A percentile compares a stretch with the other conserved stretches of the same genome.
Conservation (phyloP, 1,140 invertebrate genomes). For the Brachionus calyciflorus region DNA sequence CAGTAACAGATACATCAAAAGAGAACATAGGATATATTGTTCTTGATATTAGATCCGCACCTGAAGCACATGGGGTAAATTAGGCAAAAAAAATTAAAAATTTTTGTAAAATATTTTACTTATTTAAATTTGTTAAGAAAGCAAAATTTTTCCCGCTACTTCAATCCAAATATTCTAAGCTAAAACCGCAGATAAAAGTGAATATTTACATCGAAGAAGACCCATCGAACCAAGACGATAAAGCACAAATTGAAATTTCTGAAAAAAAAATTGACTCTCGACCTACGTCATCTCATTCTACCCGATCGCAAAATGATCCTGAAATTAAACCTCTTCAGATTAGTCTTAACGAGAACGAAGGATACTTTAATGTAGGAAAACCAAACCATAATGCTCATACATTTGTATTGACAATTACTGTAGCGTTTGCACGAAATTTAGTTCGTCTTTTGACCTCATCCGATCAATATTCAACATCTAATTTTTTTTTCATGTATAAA, state of each 20-base stretch:
- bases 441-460: slow-evolving; percentile 53
- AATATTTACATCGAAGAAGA: slow-evolving; percentile 61
- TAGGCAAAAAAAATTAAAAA: no score
- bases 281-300: background rate
- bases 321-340: slow-evolving; percentile 55
- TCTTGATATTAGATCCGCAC: slow-evolving; percentile 61
- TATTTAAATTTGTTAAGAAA: slow-evolving; percentile 50
- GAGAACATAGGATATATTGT: slow-evolving; percentile 63
- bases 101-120: no score
- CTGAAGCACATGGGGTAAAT: slow-evolving; percentile 53
- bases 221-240: slow-evolving; percentile 47
- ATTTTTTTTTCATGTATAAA: slow-evolving; percentile 60
- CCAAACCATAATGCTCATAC: slow-evolving; percentile 54
- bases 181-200: slow-evolving; percentile 60
- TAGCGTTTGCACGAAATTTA: slow-evolving; percentile 60
- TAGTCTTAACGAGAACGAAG: slow-evolving; percentile 58
- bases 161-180: slow-evolving; percentile 61
- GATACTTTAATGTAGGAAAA: slow-evolving; percentile 61
- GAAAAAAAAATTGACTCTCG: slow-evolving; percentile 8
- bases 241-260: slow-evolving; percentile 46
- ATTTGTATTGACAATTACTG: slow-evolving; percentile 60
- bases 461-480: slow-evolving; percentile 18
- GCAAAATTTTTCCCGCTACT: slow-evolving; percentile 61
- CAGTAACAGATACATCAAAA: slow-evolving; percentile 51
- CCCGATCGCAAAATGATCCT: slow-evolving; percentile 33